Base-by-base conservation (phyloP, 2,113 vertebrate genomes). In the Calidris pygmaea region DNA sequence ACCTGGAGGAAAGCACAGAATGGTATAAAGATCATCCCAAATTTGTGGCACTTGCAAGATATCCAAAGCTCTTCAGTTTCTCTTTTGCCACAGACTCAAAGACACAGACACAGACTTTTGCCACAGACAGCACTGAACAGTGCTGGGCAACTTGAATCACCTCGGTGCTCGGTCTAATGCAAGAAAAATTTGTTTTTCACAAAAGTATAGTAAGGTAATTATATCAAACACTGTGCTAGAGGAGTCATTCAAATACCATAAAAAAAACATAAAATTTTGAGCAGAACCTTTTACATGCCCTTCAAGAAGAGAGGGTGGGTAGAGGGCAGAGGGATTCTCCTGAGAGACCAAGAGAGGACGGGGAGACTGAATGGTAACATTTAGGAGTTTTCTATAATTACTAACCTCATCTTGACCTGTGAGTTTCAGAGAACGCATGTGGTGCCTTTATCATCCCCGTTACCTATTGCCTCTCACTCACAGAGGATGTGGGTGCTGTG, bases 401-500 rank as follows among this genome's bases (percentile, higher is more conserved):
- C 39, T 90, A 92, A 90, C 65, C 75, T 87, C 43, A 10, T 23
- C 4, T 7, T 65, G 83, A 92, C 65, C 83, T 81, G 22, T 43
- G 35, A 72, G 60, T 47, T 84, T 53, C 83, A 75, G 68, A 85
- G 52, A 84, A 72, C 1, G 1, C 35, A 66, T 0, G 2, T 1
- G 1, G 59, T 0, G 0, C 55, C 43, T 93, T 90, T 81, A 68
- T 89, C 88, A 87, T 41, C 90, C 48, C 71, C 8, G 1, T 60
- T 71, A 74, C 88, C 63, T 81, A n/a, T n/a, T 74, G 72, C 85
- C 6, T 91, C 85, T 94, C 78, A 94, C 68, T 80, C 90, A 65
- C 75, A 96, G 88, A 96, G 96, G 96, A 95, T 96, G 93, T 95
- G 95, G 96, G 85, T 94, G 68, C 70, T 94, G 90, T 90, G 93